Evolutionary conservation across 2,888 invertebrate genomes (phyloP), one percentile per base, ranked within the genome.

Genomic region (Volucella inanis): DNA sequence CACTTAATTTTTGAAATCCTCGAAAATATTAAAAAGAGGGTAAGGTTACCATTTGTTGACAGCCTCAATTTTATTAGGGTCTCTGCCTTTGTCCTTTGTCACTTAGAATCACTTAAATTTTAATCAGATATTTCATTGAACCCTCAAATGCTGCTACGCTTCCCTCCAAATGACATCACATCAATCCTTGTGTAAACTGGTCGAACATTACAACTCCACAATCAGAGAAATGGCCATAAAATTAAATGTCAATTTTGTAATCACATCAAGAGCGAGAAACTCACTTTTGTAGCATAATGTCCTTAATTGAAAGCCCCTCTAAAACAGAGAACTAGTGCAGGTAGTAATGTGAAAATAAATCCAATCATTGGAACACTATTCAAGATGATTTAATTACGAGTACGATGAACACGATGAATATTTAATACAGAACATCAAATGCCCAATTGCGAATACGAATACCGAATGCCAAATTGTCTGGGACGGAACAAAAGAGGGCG

Each of bases 211-310:
- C 12, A 14, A 49, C 14, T 2, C 12, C 14, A 3, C n/a, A 49
- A 14, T n/a, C n/a, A 47, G 18, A 43, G n/a, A 59, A 79, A 79
- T 72, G 61, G 41, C 47, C 76, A 54, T 72, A 67, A 67, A 82
- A 77, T 82, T 65, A 67, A 77, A 82, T 59, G 59, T 61, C 67
- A 71, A 59, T 76, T 76, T 65, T 47, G 41, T 76, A 59, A 59
- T 70, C 45, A 47, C 45, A 31, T 65, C 75, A 76, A 71, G 54
- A 15, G 64, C 14, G 52, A 8, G 14, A 64, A 45, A 71, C 39
- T 54, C 76, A 76, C 54, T 65, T 65, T 65, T 64, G 43, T 64
- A 64, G 55, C 49, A 52, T n/a, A 75, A 75, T 70, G 75, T 62
- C 65, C 39, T 41, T 71, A 64, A 75, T 70, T 57, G 57, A 74